Evolutionary conservation across 2,113 vertebrate species (phyloP).

Genomic region (Amazona vittata): DNA sequence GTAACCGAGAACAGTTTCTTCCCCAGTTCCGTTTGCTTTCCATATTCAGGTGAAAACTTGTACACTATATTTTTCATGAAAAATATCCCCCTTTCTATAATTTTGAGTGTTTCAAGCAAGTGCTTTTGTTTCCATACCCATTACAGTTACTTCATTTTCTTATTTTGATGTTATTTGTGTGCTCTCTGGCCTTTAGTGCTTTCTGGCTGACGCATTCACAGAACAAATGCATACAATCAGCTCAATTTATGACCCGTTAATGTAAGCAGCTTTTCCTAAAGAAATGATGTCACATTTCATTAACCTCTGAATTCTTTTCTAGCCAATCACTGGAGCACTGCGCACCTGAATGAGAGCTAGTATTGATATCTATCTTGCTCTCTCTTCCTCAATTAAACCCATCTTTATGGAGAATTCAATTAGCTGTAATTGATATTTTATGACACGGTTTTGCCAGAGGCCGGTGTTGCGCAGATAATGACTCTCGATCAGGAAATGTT

Average conservation of each 20-base stretch:
- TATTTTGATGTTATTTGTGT: background rate
- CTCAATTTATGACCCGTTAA: background rate
- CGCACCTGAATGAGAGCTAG: slow-evolving; percentile 12
- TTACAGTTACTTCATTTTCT: background rate
- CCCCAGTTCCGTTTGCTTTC: background rate
- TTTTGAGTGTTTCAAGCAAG: background rate
- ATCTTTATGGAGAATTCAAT: slow-evolving; percentile 17
- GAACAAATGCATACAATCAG: slow-evolving; percentile 14
- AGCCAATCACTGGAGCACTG: background rate
- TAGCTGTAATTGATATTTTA: slow-evolving; percentile 43
- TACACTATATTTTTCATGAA: background rate
- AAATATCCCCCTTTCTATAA: background rate
- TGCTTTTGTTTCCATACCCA: background rate
- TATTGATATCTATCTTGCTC: background rate
- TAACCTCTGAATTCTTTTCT: background rate
- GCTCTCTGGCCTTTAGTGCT: background rate
- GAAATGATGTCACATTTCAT: background rate
- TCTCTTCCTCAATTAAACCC: background rate
- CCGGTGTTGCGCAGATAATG: background rate
- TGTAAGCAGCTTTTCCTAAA: background rate
- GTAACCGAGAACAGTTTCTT: background rate
- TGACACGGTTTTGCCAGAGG: background rate
- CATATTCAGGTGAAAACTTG: background rate
- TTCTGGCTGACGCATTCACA: background rate
- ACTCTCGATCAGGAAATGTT: background rate